Base-by-base conservation (phyloP, 1,140 invertebrate genomes). In the Neodiprion virginianus region DNA sequence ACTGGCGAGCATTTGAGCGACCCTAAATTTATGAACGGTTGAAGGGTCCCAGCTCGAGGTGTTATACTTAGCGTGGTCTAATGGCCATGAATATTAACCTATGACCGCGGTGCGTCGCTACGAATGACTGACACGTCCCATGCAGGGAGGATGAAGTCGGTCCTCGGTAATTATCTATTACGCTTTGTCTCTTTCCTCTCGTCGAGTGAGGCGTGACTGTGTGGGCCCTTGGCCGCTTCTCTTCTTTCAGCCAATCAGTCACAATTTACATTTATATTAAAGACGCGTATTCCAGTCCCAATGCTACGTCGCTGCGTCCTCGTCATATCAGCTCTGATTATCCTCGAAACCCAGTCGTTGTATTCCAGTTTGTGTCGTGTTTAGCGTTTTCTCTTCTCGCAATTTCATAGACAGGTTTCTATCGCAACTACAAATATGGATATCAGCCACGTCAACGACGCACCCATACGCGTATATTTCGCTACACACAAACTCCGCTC, bases 41-140 rank as follows among this genome's bases (percentile, higher is more conserved):
- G 5, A 61, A 61, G 5, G 53, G 53, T 9, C 53, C 53, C n/a
- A 8, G 53, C 53, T 61, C 53, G 53, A 61, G 53, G 53, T 61
- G 53, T 61, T 61, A 61, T 61, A 61, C 53, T 61, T 61, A 61
- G 53, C 53, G n/a, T 17, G n/a, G 53, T 61, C 53, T 61, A 61
- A 61, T 61, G 53, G 53, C 7, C n/a, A 61, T 61, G 53, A 61
- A 61, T 61, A 61, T 61, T 61, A 61, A 61, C 53, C 53, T 61
- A 61, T 61, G 53, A 61, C 53, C 53, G n/a, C 7, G 53, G 53
- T 7, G 8, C 53, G 53, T 8, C n/a, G n/a, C 53, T 61, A 12
- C 53, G 53, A 61, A 61, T 61, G 53, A 61, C 53, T 61, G 53
- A 61, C 53, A 61, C 53, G 53, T 61, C 53, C 53, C n/a, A 40